phyloP scores from a whole-genome alignment of 2,797 vertebrate genomes.

The Apogon hyalosoma region DNA sequence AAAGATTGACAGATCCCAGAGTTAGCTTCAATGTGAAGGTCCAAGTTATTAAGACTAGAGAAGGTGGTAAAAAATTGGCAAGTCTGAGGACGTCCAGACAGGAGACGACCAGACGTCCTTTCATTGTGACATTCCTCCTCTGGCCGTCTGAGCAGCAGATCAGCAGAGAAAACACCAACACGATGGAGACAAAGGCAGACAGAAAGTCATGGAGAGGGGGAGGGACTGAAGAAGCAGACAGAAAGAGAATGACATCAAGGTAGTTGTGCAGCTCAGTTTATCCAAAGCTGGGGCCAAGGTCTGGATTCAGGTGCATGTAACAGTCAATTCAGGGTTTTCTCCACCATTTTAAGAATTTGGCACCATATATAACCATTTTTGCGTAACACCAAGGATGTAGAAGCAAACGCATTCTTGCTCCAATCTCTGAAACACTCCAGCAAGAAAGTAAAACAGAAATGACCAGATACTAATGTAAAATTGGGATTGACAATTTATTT shows the following conservation, averaged over 20 bases:
- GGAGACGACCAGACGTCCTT: conserved; percentile 46
- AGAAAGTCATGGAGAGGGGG: conserved; percentile 4
- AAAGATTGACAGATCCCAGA: no score
- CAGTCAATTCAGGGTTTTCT: not conserved
- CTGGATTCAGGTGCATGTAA: not conserved
- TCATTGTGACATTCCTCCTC: conserved; percentile 62
- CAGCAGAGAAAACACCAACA: conserved; percentile 56
- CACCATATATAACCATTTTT: no score
- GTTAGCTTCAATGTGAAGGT: not conserved
- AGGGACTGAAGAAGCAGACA: conserved; percentile 10
- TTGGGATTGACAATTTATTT: no score
- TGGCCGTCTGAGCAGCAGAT: conserved; percentile 56
- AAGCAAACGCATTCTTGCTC: no score
- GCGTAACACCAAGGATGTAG: no score
- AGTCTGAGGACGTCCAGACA: conserved; percentile 29
- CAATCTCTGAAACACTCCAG: no score
- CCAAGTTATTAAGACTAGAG: conserved; percentile 2
- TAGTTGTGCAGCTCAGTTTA: not conserved
- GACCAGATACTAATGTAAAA: no score
- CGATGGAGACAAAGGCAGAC: conserved; percentile 34
- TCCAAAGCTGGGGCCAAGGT: not conserved
- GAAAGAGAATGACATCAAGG: conserved; percentile 8
- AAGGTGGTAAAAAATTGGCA: conserved; percentile 23
- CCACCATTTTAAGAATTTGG: no score
- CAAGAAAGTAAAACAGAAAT: no score